Evolutionary conservation across 2,888 invertebrate genomes (phyloP).

Genomic region (Rotaria macrura): DNA sequence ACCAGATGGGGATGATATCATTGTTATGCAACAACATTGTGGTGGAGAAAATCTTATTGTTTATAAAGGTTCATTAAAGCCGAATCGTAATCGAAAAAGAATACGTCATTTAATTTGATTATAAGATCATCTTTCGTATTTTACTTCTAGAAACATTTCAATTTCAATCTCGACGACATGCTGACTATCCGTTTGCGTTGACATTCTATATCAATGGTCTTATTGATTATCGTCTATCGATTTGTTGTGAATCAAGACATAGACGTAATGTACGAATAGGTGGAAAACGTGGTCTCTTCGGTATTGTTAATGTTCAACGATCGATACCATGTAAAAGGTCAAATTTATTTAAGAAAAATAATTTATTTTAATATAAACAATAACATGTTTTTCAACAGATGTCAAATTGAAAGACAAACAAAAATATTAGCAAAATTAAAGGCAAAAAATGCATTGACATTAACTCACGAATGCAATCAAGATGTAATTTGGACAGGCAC

Average conservation of each 20-base stretch:
- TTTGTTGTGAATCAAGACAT: neutral
- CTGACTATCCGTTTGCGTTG: neutral
- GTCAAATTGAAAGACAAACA: neutral
- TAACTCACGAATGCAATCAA: too few species aligned
- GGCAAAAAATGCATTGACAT: too few species aligned
- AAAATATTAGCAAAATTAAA: neutral
- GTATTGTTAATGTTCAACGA: neutral
- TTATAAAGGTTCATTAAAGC: neutral
- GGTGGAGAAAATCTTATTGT: neutral
- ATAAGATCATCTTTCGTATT: neutral
- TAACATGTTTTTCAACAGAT: neutral
- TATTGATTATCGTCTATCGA: neutral
- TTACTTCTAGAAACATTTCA: neutral
- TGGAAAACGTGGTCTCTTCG: neutral
- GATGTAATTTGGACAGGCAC: too few species aligned
- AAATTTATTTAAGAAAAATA: too few species aligned
- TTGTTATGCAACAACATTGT: constrained; percentile 15
- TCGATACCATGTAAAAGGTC: neutral
- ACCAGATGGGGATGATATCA: neutral
- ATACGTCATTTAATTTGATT: too few species aligned
- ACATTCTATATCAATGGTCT: neutral
- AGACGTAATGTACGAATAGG: neutral
- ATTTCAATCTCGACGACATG: neutral
- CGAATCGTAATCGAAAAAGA: neutral
- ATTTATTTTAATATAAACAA: too few species aligned